Evolutionary conservation across 2,113 vertebrate genomes (phyloP), one percentile per base, ranked within the genome.

Genomic region (Pterophyllum scalare): DNA sequence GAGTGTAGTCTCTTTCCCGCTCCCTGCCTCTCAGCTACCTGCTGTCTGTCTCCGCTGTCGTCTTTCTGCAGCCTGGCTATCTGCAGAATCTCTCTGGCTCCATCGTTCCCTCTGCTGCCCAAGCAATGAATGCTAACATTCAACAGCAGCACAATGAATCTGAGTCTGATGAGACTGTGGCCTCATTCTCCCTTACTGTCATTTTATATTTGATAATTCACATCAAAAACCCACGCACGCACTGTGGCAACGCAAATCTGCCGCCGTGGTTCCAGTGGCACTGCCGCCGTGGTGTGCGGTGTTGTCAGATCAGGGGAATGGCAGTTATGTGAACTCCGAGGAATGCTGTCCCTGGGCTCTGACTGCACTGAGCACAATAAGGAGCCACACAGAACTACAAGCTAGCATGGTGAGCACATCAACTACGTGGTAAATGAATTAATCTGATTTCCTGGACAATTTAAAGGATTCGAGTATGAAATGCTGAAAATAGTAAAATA

Each of bases 261-360:
- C 24, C 3, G 1, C 49, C 10, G 9, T 17, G 28, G 52, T 15
- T 61, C 38, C 59, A 14, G 65, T 8, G 43, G 77, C 54, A 35
- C 79, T 61, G 3, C 54, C 4, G 77, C 64, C 28, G 5, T 67
- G 35, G 3, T 19, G 74, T 20, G 77, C 3, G 22, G 52, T 62
- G 82, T 79, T 6, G 19, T 84, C 80, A 80, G 74, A 80, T 82
- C 40, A 31, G 81, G 49, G 80, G 90, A 92, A 92, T 88, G 90
- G 64, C 79, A 88, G 85, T 77, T 83, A 89, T 92, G 90, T 56
- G 77, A 83, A 84, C 82, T 82, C 79, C 58, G 85, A 22, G 85
- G 88, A 91, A 91, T 84, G 77, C 72, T 49, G 83, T 86, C 89
- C 86, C 52, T 61, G 58, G 40, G 84, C 75, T 91, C 40, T 35